Evolutionary conservation across 2,888 invertebrate species (phyloP).

Genomic region (Onchidella celtica): DNA sequence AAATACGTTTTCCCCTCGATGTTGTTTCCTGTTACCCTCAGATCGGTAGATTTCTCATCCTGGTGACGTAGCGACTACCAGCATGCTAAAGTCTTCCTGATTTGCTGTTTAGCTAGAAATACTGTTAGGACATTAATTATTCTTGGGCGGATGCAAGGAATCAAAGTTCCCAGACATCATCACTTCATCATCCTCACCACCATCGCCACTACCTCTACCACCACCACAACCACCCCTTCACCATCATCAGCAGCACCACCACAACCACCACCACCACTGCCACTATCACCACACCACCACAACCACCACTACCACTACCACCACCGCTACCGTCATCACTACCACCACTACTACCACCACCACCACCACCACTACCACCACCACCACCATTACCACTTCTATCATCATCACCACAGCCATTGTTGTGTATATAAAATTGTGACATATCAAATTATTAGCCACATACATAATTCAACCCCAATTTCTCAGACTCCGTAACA

Average conservation of each 20-base stretch:
- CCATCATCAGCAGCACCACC: background rate
- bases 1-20: no score
- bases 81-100: no score
- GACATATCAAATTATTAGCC: background rate
- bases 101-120: no score
- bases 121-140: no score
- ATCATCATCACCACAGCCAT: background rate
- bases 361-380: background rate
- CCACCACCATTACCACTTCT: background rate
- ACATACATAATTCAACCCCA: background rate
- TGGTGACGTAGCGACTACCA: no score
- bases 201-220: conserved; percentile 1
- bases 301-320: background rate
- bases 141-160: no score
- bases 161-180: background rate
- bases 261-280: background rate
- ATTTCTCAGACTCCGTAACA: background rate
- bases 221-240: background rate
- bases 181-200: background rate
- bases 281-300: background rate
- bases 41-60: no score
- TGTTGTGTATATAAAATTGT: background rate
- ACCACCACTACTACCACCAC: background rate
- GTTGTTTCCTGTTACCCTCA: no score
- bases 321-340: background rate